These are phyloP conservation scores for Coleophora deauratella DNA, from an alignment of 2,888 invertebrate species.

Conservation along the genomic window DNA sequence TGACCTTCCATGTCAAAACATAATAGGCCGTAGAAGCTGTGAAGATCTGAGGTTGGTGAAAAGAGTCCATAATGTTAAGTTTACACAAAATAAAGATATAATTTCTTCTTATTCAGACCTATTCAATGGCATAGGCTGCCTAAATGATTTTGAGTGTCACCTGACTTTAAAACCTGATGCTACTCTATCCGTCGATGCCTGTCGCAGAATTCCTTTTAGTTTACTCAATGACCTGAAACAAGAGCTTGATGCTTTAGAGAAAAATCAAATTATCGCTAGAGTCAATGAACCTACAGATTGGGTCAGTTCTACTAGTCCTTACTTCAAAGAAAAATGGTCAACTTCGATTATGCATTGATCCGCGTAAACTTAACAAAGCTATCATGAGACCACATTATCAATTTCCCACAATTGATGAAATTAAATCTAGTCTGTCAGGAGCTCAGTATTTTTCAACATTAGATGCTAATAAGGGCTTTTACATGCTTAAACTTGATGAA, in stretches of 20 bases:
- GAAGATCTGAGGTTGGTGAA: too few relatives aligned
- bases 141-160: too few relatives aligned
- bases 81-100: too few relatives aligned
- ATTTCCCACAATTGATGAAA: conserved; percentile 18
- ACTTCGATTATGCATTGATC: conserved; percentile 18
- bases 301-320: conserved; percentile 16
- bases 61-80: too few relatives aligned
- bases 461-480: conserved; percentile 20
- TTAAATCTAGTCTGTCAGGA: conserved; percentile 7
- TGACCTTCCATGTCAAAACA: too few relatives aligned
- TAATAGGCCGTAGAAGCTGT: too few relatives aligned
- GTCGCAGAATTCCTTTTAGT: too few relatives aligned
- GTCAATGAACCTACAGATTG: conserved; percentile 5
- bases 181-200: too few relatives aligned
- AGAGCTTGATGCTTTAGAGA: conserved; percentile 2
- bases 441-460: conserved; percentile 15
- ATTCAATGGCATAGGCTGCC: too few relatives aligned
- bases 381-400: conserved; percentile 17
- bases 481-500: conserved; percentile 13
- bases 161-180: too few relatives aligned
- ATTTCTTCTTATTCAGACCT: too few relatives aligned
- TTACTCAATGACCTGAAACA: too few relatives aligned
- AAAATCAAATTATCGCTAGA: background rate
- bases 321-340: conserved; percentile 15
- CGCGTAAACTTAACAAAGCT: conserved; percentile 17